Conservation (phyloP, 2,888 invertebrate genomes). For the Oconnorella tubifera region DNA sequence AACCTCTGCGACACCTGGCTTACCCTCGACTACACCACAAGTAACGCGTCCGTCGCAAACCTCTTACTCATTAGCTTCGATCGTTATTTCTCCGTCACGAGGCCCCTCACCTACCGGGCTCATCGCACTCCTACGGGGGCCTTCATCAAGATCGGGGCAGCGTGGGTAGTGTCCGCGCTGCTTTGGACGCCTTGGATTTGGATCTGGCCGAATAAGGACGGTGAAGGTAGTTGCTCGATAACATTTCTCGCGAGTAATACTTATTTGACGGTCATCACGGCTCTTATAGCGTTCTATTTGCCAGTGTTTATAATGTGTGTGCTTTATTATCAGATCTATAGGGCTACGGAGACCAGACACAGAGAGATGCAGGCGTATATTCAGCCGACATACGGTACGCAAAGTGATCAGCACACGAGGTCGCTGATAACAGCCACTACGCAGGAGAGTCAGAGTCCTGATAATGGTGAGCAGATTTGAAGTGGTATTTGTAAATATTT, state of each 20-base stretch:
- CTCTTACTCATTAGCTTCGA: too few species aligned
- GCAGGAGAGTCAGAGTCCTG: too few species aligned
- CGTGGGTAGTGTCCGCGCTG: conserved; percentile 90
- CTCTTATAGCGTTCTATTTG: conserved; percentile 94
- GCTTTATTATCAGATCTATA: conserved; percentile 91
- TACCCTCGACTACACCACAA: too few species aligned
- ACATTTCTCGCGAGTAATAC: conserved; percentile 83
- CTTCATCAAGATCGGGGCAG: conserved; percentile 85
- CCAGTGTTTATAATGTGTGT: conserved; percentile 95
- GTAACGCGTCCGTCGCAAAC: too few species aligned
- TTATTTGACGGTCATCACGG: conserved; percentile 78
- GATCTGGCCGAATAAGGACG: conserved; percentile 95
- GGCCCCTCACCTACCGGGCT: too few species aligned
- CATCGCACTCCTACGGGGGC: conserved; percentile 89
- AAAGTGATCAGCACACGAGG: too few species aligned
- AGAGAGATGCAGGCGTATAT: conserved; percentile 70
- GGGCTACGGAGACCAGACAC: conserved; percentile 92
- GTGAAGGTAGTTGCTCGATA: conserved; percentile 91
- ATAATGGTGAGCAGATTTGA: too few species aligned
- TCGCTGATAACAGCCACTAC: too few species aligned
- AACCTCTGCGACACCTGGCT: too few species aligned
- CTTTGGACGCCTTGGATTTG: conserved; percentile 99
- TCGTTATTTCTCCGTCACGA: too few species aligned
- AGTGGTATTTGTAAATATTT: too few species aligned
- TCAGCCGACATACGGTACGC: too few species aligned